Percentiles rank a stretch among this genome's conserved stretches.
Evolutionary conservation across 1,140 invertebrate genomes (phyloP).

Genomic region (Brachionus calyciflorus): DNA sequence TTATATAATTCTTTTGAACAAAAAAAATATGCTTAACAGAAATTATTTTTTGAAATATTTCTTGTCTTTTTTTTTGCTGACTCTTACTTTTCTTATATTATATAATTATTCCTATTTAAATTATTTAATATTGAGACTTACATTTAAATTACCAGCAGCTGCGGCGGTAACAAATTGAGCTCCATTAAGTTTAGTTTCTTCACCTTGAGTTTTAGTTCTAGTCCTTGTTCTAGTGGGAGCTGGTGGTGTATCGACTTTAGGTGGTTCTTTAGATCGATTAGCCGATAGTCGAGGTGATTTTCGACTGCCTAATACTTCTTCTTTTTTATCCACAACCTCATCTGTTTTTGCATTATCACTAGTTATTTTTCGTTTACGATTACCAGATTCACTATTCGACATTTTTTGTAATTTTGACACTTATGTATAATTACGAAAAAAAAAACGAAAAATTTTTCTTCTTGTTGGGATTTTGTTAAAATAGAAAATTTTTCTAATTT

Average conservation of each 20-base stretch:
- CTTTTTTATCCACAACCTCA: not conserved
- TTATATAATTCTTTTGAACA: too few relatives aligned
- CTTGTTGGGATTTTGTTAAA: conserved; percentile 13
- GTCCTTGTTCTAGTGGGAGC: not conserved
- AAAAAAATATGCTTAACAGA: too few relatives aligned
- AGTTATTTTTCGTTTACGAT: not conserved
- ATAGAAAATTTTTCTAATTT: conserved; percentile 10
- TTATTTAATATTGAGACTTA: not conserved
- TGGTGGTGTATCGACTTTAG: not conserved
- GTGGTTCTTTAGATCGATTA: not conserved
- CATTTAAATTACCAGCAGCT: conserved; percentile 16
- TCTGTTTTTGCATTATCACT: not conserved
- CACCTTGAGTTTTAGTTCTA: not conserved
- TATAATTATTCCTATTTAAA: too few relatives aligned
- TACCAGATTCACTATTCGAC: not conserved
- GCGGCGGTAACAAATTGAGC: conserved; percentile 2
- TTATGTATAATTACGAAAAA: too few relatives aligned
- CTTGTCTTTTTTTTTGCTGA: too few relatives aligned
- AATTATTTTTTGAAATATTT: too few relatives aligned
- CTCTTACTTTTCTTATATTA: too few relatives aligned
- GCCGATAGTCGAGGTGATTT: not conserved
- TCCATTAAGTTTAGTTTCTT: conserved; percentile 13
- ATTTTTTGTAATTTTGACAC: not conserved
- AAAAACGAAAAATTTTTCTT: not conserved
- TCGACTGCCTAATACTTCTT: not conserved